Percentiles rank a stretch among this genome's conserved stretches.
Evolutionary conservation across 1,140 invertebrate genomes (phyloP).

Genomic region (Lutraria rhynchaena): DNA sequence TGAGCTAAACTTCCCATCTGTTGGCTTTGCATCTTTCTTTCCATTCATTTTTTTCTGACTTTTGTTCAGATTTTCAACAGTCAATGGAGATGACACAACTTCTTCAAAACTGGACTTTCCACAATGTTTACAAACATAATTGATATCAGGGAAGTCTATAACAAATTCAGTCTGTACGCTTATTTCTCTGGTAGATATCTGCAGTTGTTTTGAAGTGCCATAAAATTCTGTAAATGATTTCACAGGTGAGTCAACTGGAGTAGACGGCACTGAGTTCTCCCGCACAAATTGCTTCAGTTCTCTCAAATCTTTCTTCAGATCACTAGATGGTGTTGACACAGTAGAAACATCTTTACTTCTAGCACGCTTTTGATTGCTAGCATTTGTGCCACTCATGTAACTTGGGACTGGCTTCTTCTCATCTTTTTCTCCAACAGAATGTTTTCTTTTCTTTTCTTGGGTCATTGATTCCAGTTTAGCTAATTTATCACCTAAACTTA

Average conservation of each 20-base stretch:
- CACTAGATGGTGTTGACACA: slow-evolving; percentile 10
- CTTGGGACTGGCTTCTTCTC: slow-evolving; percentile 38
- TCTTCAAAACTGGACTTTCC: slow-evolving; percentile 52
- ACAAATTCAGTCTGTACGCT: slow-evolving; percentile 51
- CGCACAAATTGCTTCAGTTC: slow-evolving; percentile 50
- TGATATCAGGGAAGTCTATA: slow-evolving; percentile 29
- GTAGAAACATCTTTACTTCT: slow-evolving; percentile 18
- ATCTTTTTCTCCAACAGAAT: slow-evolving; percentile 45
- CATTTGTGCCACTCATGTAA: slow-evolving; percentile 52
- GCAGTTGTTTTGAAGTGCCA: neutral
- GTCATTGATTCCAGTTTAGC: slow-evolving; percentile 54
- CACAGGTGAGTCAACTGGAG: slow-evolving; percentile 31
- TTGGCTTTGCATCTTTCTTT: slow-evolving; percentile 2
- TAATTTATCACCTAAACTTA: slow-evolving; percentile 47
- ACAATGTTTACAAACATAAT: slow-evolving; percentile 54
- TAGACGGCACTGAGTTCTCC: slow-evolving; percentile 39
- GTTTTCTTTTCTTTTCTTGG: slow-evolving; percentile 53
- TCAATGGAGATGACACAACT: slow-evolving; percentile 15
- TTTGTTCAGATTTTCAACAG: slow-evolving; percentile 43
- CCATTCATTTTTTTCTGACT: slow-evolving; percentile 19
- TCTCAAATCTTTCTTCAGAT: slow-evolving; percentile 51
- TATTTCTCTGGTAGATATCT: slow-evolving; percentile 13
- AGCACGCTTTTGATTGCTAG: slow-evolving; percentile 44
- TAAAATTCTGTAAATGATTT: slow-evolving; percentile 30
- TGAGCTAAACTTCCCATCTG: slow-evolving; percentile 28